Percentiles rank a stretch among this genome's conserved stretches.
These are phyloP conservation scores for Coelinius sp. DNA, from an alignment of 2,888 invertebrate species.

Conservation along the genomic window DNA sequence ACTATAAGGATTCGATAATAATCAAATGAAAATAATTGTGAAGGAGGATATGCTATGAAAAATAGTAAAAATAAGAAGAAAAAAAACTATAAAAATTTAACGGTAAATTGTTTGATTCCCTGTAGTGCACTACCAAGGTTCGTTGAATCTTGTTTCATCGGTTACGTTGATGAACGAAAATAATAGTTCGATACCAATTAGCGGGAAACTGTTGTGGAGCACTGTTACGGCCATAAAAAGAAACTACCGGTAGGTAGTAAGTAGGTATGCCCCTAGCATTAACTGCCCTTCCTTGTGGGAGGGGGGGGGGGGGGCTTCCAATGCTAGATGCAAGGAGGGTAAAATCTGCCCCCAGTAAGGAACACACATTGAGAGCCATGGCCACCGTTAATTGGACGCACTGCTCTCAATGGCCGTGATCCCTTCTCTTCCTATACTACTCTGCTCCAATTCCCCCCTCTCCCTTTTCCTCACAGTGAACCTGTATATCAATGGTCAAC, in stretches of 20 bases:
- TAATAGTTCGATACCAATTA: constrained; percentile 71
- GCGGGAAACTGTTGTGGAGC: constrained; percentile 59
- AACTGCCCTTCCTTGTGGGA: constrained; percentile 61
- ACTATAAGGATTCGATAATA: too few relatives aligned
- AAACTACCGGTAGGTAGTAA: constrained; percentile 69
- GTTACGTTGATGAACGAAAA: constrained; percentile 65
- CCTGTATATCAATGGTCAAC: constrained; percentile 20
- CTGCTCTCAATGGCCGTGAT: constrained; percentile 64
- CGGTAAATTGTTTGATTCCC: constrained; percentile 21
- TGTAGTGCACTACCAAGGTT: neutral
- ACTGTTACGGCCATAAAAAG: constrained; percentile 66
- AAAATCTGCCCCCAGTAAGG: constrained; percentile 29
- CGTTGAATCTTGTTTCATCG: constrained; percentile 47
- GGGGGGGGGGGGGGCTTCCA: constrained; percentile 48
- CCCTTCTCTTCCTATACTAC: too few relatives aligned
- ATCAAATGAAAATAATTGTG: neutral
- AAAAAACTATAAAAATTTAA: neutral
- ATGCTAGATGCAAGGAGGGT: constrained; percentile 24
- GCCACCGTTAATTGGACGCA: constrained; percentile 70
- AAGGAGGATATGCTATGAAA: neutral
- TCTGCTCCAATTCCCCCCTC: constrained; percentile 45
- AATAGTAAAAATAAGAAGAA: neutral
- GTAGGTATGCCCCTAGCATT: constrained; percentile 67
- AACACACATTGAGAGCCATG: constrained; percentile 49
- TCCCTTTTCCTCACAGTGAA: constrained; percentile 30